Percentiles rank a stretch among this genome's conserved stretches.
Evolutionary conservation across 1,140 invertebrate genomes (phyloP).

Genomic region (Trachymyrmex septentrionalis): DNA sequence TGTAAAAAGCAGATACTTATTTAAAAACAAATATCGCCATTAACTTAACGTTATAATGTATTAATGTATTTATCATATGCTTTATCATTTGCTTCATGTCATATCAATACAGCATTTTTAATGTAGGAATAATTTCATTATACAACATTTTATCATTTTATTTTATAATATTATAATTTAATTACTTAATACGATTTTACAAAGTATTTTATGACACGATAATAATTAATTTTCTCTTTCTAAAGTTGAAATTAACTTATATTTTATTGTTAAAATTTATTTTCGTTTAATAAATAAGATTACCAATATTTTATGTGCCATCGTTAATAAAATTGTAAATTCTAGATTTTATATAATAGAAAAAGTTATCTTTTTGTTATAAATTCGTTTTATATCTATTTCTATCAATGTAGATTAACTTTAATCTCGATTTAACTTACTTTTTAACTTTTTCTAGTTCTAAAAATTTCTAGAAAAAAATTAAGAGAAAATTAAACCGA

Average conservation of each 20-base stretch:
- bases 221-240: not conserved
- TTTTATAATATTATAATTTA: no score
- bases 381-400: no score
- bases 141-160: not conserved
- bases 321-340: not conserved
- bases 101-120: not conserved
- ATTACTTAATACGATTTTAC: not conserved
- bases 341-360: not conserved
- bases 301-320: not conserved
- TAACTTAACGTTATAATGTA: not conserved
- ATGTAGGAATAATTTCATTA: not conserved
- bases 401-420: no score
- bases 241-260: not conserved
- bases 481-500: no score
- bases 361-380: not conserved
- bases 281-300: not conserved
- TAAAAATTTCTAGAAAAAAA: not conserved
- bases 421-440: no score
- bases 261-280: not conserved
- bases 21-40: not conserved
- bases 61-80: not conserved
- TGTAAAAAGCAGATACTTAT: not conserved
- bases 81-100: no score
- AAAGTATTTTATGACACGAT: not conserved
- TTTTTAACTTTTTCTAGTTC: not conserved